Conservation (phyloP, 30 jellyfish, hydroid and myxozoan species). For the Aurelia coerulea region DNA sequence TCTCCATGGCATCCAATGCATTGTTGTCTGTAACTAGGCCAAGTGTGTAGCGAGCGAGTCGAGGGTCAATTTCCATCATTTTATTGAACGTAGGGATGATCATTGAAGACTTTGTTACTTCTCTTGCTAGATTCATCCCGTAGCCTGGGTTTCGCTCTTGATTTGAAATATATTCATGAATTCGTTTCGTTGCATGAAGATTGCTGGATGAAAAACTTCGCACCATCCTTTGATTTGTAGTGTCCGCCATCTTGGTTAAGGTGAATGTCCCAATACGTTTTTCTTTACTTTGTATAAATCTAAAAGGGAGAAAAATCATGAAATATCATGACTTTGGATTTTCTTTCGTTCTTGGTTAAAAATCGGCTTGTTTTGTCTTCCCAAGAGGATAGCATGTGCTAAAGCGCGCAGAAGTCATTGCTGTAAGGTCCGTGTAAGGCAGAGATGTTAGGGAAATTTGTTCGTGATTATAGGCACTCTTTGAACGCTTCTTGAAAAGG, state of each 20-base stretch:
- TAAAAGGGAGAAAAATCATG: too few relatives aligned
- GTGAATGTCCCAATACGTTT: too few relatives aligned
- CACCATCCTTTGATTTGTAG: not conserved
- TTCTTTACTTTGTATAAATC: too few relatives aligned
- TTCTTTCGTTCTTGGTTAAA: too few relatives aligned
- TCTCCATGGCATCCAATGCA: constrained; percentile 33
- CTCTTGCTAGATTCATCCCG: constrained; percentile 33
- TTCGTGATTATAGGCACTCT: too few relatives aligned
- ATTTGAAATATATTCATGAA: constrained; percentile 57
- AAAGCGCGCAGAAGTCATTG: too few relatives aligned
- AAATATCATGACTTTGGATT: too few relatives aligned
- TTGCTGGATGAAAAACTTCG: constrained; percentile 82
- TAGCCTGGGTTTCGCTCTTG: constrained; percentile 51
- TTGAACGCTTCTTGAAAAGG: too few relatives aligned
- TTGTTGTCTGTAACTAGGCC: constrained; percentile 22
- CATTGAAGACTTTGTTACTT: constrained; percentile 86
- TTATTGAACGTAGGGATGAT: constrained; percentile 56
- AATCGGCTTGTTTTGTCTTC: too few relatives aligned
- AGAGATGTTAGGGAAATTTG: too few relatives aligned
- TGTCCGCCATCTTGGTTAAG: constrained; percentile 25
- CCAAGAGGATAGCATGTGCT: too few relatives aligned
- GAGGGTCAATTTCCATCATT: not conserved
- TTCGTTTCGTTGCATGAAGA: constrained; percentile 43
- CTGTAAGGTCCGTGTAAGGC: too few relatives aligned
- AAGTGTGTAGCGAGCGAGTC: constrained; percentile 28